Percentiles rank a stretch among this genome's conserved stretches.
phyloP scores from a whole-genome alignment of 2,888 invertebrate genomes.

The Rhagium mordax region DNA sequence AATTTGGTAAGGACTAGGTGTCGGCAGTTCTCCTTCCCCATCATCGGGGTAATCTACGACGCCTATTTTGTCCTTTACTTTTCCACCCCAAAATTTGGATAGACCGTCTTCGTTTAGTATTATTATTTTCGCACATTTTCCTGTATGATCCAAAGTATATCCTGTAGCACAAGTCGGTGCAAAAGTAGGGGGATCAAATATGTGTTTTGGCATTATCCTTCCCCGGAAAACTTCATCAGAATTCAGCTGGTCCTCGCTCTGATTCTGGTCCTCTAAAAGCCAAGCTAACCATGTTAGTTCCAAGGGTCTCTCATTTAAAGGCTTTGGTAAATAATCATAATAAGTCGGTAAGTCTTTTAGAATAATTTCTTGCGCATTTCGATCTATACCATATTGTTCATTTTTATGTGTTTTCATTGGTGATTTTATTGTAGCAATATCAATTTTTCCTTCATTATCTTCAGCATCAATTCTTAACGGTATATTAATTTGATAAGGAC shows the following conservation, averaged over 20 bases:
- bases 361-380: constrained; percentile 48
- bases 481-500: constrained; percentile 75
- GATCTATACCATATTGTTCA: constrained; percentile 48
- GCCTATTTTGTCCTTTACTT: constrained; percentile 73
- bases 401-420: constrained; percentile 59
- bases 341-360: constrained; percentile 53
- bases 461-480: constrained; percentile 68
- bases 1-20: constrained; percentile 74
- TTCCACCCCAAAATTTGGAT: constrained; percentile 73
- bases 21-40: constrained; percentile 67
- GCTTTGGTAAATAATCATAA: constrained; percentile 64
- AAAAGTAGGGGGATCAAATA: constrained; percentile 78
- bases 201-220: constrained; percentile 81
- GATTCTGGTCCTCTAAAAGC: constrained; percentile 71
- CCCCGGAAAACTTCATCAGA: constrained; percentile 73
- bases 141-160: constrained; percentile 69
- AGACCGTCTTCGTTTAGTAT: constrained; percentile 73
- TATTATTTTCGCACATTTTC: constrained; percentile 71
- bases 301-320: constrained; percentile 70
- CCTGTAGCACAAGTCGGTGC: constrained; percentile 76
- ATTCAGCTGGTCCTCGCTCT: constrained; percentile 70
- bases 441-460: constrained; percentile 62
- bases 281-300: constrained; percentile 80
- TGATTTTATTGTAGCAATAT: constrained; percentile 66
- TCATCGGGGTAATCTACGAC: constrained; percentile 50